A percentile compares a stretch with the other conserved stretches of the same genome.
Conservation (phyloP, 2,113 vertebrate genomes). For the Labrus mixtus region DNA sequence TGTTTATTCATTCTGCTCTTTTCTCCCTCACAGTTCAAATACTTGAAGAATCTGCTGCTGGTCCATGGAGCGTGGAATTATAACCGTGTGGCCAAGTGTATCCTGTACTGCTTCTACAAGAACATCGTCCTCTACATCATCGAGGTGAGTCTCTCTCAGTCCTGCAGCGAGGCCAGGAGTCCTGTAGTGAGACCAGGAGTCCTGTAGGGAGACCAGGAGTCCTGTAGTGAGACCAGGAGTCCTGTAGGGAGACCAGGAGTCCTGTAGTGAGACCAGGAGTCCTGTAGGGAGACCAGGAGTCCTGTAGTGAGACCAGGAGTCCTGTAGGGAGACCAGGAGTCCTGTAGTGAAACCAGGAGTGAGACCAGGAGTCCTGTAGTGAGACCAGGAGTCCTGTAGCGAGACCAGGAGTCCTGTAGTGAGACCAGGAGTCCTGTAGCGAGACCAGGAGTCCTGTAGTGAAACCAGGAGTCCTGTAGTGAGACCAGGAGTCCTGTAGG, state of each 20-base stretch:
- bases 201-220: slow-evolving; percentile 8
- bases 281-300: slow-evolving; percentile 8
- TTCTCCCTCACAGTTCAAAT: slow-evolving; percentile 92
- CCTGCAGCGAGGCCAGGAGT: slow-evolving; percentile 1
- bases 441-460: slow-evolving; percentile 4
- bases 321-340: no score
- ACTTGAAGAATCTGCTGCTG: slow-evolving; percentile 97
- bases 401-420: slow-evolving; percentile 4
- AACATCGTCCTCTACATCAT: slow-evolving; percentile 99
- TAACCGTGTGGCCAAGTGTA: slow-evolving; percentile 97
- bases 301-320: slow-evolving; percentile 1
- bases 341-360: no score
- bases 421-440: slow-evolving; percentile 2
- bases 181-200: slow-evolving; percentile 4
- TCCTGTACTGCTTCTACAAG: slow-evolving; percentile 99
- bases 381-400: slow-evolving; percentile 2
- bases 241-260: slow-evolving; percentile 8
- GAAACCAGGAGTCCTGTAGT: no score
- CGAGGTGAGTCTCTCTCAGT: slow-evolving; percentile 84
- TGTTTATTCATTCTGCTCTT: slow-evolving; percentile 53
- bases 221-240: slow-evolving; percentile 1
- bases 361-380: slow-evolving; percentile 4
- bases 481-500: slow-evolving; percentile 1
- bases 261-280: slow-evolving; percentile 1
- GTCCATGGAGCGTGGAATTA: slow-evolving; percentile 99